These are phyloP conservation scores for Pocillopora grandis DNA, from an alignment of 92 coral and sea anemone genomes.

Conservation along the genomic window DNA sequence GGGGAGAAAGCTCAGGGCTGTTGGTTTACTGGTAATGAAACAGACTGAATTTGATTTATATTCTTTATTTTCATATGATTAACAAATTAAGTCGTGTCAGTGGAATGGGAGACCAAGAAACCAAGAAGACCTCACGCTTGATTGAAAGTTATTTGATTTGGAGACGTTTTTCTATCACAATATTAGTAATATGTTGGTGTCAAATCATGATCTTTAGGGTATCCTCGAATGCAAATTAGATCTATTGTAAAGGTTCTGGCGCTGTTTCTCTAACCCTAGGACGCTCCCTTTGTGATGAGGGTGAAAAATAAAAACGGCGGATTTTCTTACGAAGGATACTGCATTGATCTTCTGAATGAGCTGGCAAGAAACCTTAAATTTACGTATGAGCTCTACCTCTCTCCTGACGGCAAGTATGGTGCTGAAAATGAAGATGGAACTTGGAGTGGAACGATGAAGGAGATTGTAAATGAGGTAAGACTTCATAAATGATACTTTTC, in stretches of 20 bases:
- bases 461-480: constrained; percentile 57
- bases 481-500: background rate
- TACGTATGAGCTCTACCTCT: constrained; percentile 61
- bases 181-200: too few relatives aligned
- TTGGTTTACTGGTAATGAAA: constrained; percentile 47
- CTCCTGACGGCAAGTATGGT: constrained; percentile 78
- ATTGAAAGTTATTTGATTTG: too few relatives aligned
- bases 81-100: too few relatives aligned
- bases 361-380: constrained; percentile 64
- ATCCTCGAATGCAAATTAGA: too few relatives aligned
- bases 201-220: too few relatives aligned
- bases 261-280: constrained; percentile 17
- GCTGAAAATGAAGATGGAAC: constrained; percentile 59
- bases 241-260: too few relatives aligned
- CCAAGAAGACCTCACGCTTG: too few relatives aligned
- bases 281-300: constrained; percentile 51
- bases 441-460: constrained; percentile 80
- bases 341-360: constrained; percentile 71
- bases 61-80: too few relatives aligned
- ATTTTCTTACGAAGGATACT: constrained; percentile 62
- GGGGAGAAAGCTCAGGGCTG: constrained; percentile 65
- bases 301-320: constrained; percentile 51
- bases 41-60: too few relatives aligned
- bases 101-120: too few relatives aligned
- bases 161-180: too few relatives aligned